Evolutionary conservation across 2,888 invertebrate genomes (phyloP).

Genomic region (Apamea anceps): DNA sequence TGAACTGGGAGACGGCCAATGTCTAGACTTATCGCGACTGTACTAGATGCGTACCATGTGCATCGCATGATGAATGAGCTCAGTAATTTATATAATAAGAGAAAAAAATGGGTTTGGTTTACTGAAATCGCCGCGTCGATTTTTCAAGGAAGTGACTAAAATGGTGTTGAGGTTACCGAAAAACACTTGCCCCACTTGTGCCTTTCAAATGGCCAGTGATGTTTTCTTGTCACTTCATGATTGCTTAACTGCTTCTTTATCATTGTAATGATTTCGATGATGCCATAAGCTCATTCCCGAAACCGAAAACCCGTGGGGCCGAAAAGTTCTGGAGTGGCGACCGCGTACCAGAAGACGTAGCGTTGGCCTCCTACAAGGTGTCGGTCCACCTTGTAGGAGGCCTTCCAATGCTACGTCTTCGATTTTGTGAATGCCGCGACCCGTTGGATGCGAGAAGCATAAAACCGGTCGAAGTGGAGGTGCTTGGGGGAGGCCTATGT

Average conservation of each 20-base stretch:
- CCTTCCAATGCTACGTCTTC: no score
- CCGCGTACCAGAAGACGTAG: no score
- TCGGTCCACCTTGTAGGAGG: no score
- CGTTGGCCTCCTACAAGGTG: no score
- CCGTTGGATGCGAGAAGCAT: no score
- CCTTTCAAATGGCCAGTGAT: neutral
- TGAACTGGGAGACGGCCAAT: slow-evolving; percentile 41
- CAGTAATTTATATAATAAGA: neutral
- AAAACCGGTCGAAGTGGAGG: no score
- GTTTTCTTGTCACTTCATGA: neutral
- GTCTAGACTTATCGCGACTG: slow-evolving; percentile 40
- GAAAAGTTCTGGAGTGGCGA: no score
- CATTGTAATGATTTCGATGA: neutral
- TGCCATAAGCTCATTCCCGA: neutral
- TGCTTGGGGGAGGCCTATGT: no score
- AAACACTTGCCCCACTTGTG: neutral
- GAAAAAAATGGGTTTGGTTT: neutral
- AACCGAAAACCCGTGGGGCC: no score
- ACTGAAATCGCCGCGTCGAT: neutral
- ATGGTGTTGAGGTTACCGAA: neutral
- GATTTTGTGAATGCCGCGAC: no score
- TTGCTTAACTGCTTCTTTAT: neutral
- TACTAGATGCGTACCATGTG: slow-evolving; percentile 10
- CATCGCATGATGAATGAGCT: slow-evolving; percentile 1
- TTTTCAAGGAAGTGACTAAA: neutral